Percentiles rank a stretch among this genome's conserved stretches.
Conservation (phyloP, 2,888 invertebrate species). For the Dorcus parallelipipedus region DNA sequence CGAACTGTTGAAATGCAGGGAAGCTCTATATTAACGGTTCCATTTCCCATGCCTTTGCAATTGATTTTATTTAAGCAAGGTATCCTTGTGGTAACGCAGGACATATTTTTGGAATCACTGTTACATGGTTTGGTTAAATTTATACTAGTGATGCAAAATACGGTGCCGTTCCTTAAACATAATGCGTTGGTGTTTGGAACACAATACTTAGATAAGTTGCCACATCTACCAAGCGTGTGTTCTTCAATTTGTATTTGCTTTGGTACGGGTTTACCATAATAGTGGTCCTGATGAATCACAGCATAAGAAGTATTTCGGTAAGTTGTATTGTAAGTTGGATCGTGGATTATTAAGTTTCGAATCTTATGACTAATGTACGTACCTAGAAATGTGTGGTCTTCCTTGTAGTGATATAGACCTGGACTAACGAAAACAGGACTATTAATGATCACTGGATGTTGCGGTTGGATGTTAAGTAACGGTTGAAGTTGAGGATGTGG, state of each 20-base stretch:
- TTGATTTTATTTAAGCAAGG: too few species aligned
- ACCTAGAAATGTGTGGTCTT: not conserved
- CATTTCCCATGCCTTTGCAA: too few species aligned
- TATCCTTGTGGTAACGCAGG: too few species aligned
- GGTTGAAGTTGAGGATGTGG: not conserved
- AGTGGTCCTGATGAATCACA: not conserved
- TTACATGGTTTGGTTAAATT: conserved; percentile 34
- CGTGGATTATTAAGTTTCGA: not conserved
- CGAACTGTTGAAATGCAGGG: too few species aligned
- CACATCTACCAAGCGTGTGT: not conserved
- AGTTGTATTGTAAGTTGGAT: not conserved
- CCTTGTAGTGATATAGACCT: not conserved
- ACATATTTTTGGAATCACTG: conserved; percentile 4
- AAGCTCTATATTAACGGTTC: too few species aligned
- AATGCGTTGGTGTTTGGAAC: not conserved
- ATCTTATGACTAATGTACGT: not conserved
- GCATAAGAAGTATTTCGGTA: not conserved
- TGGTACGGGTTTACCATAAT: not conserved
- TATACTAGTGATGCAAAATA: conserved; percentile 40
- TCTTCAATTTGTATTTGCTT: not conserved
- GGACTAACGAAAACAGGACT: not conserved
- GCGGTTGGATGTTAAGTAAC: not conserved
- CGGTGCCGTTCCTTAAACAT: conserved; percentile 33
- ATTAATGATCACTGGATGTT: not conserved
- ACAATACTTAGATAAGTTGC: not conserved